Base-by-base conservation (phyloP, 2,888 invertebrate genomes). In the Conchocele bisecta region DNA sequence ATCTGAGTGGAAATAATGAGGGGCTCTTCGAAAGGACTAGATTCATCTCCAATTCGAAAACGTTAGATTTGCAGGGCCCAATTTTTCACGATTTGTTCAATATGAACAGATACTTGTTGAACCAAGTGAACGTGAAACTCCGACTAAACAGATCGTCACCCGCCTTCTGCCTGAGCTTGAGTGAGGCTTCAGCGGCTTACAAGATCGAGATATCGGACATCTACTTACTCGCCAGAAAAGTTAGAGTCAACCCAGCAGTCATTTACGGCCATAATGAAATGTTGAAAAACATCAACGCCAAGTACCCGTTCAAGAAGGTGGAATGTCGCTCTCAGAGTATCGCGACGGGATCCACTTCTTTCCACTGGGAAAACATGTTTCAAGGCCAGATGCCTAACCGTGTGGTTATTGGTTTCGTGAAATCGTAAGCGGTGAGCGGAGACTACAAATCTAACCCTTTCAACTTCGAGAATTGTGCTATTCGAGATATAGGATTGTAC, bases 31-130 rank as follows among this genome's bases (percentile, higher is more conserved):
- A 50, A 26, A 56, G 67, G 31, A 35, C 58, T 5, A 31, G 22
- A 41, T 50, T 33, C 20, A 50, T 50, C n/a, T 29, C 22, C 6
- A 35, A 20, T 13, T 64, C 64, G 17, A 64, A 59, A 42, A 42
- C 37, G n/a, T 9, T 73, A 4, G 72, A 73, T 20, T 46, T 67
- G 29, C 61, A 73, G 42, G 72, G 72, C 39, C 72, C 63, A 11
- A 41, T 60, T 5, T 68, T 68, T 54, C 60, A 68, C 41, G 68
- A 68, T 26, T 37, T 68, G 11, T 68, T 53, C 39, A 7, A 48
- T n/a, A n/a, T n/a, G n/a, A n/a, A n/a, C n/a, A n/a, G n/a, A n/a
- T n/a, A n/a, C n/a, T n/a, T n/a, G n/a, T n/a, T n/a, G n/a, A n/a
- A n/a, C n/a, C n/a, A n/a, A n/a, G n/a, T n/a, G n/a, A n/a, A n/a